These are phyloP conservation scores for Himalopsyche kuldschensis DNA, from an alignment of 2,888 invertebrate genomes.

Conservation along the genomic window DNA sequence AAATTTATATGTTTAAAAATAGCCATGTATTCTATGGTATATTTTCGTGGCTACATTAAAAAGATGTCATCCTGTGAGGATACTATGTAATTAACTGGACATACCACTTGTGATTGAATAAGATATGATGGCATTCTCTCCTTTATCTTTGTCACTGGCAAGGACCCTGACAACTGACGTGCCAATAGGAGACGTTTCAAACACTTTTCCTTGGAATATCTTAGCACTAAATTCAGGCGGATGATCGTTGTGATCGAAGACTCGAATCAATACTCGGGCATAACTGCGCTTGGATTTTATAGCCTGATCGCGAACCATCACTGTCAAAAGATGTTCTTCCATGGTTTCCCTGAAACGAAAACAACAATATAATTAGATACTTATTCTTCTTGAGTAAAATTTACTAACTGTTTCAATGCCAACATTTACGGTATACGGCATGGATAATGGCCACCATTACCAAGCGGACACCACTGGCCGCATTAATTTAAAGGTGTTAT, in stretches of 20 bases:
- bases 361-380: background rate
- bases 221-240: conserved; percentile 83
- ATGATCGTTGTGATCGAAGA: conserved; percentile 90
- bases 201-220: conserved; percentile 75
- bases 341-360: conserved; percentile 66
- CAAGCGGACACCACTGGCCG: too few species aligned
- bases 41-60: background rate
- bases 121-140: conserved; percentile 73
- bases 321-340: conserved; percentile 79
- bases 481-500: too few species aligned
- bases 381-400: background rate
- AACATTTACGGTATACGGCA: too few species aligned
- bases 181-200: conserved; percentile 73
- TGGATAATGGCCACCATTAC: too few species aligned
- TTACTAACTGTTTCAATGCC: too few species aligned
- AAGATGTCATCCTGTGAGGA: background rate
- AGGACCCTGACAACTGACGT: conserved; percentile 74
- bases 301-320: conserved; percentile 89
- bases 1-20: too few species aligned
- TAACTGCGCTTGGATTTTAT: conserved; percentile 84
- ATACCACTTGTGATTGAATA: conserved; percentile 84
- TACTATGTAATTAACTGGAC: conserved; percentile 19
- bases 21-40: background rate
- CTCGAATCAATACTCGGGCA: conserved; percentile 71
- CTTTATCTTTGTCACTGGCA: conserved; percentile 79